Conservation (phyloP, 2,113 vertebrate species). For the Pongo pygmaeus region DNA sequence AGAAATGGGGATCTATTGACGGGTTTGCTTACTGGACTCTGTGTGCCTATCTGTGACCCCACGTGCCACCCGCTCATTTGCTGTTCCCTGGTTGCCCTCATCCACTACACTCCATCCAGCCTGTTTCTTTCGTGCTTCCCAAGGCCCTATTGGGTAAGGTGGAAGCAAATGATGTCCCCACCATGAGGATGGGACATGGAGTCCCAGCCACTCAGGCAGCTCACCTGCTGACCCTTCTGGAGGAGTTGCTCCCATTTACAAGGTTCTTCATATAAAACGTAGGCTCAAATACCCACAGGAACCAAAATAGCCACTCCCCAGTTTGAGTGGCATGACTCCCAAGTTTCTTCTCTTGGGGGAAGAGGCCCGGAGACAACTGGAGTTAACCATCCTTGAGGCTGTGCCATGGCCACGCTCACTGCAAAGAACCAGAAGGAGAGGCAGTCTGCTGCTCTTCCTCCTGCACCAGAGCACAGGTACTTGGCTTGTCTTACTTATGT, state of each 20-base stretch:
- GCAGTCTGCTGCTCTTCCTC: too few species aligned
- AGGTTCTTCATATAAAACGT: too few species aligned
- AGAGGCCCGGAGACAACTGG: too few species aligned
- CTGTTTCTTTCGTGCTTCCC: neutral
- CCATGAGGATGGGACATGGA: accelerated
- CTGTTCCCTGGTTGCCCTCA: accelerated
- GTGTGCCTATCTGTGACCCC: accelerated
- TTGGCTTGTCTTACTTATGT: neutral
- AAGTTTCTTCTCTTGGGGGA: neutral
- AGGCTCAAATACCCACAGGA: neutral
- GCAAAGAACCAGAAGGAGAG: neutral
- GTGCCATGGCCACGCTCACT: too few species aligned
- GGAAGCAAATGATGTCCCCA: accelerated
- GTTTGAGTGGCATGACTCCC: too few species aligned
- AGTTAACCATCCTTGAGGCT: too few species aligned
- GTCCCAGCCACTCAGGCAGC: too few species aligned
- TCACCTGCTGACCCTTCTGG: too few species aligned
- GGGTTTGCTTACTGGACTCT: accelerated
- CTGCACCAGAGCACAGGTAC: too few species aligned
- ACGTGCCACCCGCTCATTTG: neutral
- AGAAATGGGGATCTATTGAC: neutral
- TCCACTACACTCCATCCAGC: too few species aligned
- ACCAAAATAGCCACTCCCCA: neutral
- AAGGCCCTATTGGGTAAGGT: accelerated
- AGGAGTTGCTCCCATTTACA: neutral